A percentile compares a stretch with the other conserved stretches of the same genome.
Evolutionary conservation across 2,113 vertebrate species (phyloP).

Genomic region (Gavialis gangeticus): DNA sequence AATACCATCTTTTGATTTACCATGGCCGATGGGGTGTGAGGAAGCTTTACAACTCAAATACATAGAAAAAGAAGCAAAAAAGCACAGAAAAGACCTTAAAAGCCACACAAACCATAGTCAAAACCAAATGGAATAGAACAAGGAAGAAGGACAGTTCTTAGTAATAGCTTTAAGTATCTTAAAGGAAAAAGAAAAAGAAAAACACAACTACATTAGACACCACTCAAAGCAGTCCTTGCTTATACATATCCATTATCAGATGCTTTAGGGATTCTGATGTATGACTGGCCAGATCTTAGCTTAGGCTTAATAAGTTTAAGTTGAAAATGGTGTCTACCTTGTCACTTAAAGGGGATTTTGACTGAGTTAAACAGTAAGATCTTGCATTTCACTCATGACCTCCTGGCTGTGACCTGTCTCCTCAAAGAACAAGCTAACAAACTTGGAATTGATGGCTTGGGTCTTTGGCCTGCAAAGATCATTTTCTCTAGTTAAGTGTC

Average conservation of each 20-base stretch:
- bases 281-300: neutral
- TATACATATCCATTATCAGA: neutral
- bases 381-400: accelerated
- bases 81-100: slow-evolving; percentile 53
- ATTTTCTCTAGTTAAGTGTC: neutral
- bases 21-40: slow-evolving; percentile 83
- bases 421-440: neutral
- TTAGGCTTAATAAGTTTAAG: neutral
- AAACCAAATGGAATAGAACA: slow-evolving; percentile 60
- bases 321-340: neutral
- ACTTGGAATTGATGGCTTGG: neutral
- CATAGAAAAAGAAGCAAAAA: slow-evolving; percentile 17
- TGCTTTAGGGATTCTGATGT: accelerated
- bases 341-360: neutral
- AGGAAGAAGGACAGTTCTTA: slow-evolving; percentile 45
- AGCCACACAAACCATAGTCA: slow-evolving; percentile 62
- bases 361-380: neutral
- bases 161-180: slow-evolving; percentile 54
- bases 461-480: neutral
- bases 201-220: slow-evolving; percentile 64
- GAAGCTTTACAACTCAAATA: slow-evolving; percentile 76
- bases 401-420: neutral
- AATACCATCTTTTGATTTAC: slow-evolving; percentile 98
- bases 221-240: slow-evolving; percentile 83
- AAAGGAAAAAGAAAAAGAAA: slow-evolving; percentile 20